A percentile compares a stretch with the other conserved stretches of the same genome.
Evolutionary conservation across 2,113 vertebrate species (phyloP).

Genomic region (Cryptoleucopteryx plumbea): DNA sequence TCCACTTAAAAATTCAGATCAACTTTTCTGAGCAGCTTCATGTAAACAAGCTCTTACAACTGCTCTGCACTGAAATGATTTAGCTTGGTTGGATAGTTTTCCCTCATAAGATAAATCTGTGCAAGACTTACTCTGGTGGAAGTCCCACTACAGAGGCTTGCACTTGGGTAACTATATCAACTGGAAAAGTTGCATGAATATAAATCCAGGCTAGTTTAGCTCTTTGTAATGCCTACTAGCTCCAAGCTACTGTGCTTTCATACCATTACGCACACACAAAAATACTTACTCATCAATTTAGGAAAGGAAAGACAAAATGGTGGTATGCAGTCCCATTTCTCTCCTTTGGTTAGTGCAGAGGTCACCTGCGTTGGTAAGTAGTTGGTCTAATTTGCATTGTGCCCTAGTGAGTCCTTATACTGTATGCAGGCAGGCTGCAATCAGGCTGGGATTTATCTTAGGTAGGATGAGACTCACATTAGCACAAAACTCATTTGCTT

Average conservation of each 20-base stretch:
- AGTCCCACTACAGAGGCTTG: neutral
- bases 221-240: neutral
- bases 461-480: neutral
- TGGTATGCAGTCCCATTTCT: neutral
- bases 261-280: neutral
- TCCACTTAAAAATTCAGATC: slow-evolving; percentile 47
- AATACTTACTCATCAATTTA: neutral
- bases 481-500: neutral
- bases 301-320: neutral
- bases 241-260: neutral
- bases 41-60: neutral
- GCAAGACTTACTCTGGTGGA: neutral
- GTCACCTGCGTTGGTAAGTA: neutral
- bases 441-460: neutral
- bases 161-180: neutral
- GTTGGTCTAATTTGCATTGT: neutral
- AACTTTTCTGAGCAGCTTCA: slow-evolving; percentile 14
- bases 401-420: neutral
- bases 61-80: neutral
- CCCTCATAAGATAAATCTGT: neutral
- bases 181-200: neutral
- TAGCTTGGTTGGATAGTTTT: neutral
- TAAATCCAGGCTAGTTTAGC: neutral
- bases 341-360: neutral
- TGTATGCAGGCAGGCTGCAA: neutral